Evolutionary conservation across 2,797 vertebrate species (phyloP).

Genomic region (Paedocypris micromegethes): DNA sequence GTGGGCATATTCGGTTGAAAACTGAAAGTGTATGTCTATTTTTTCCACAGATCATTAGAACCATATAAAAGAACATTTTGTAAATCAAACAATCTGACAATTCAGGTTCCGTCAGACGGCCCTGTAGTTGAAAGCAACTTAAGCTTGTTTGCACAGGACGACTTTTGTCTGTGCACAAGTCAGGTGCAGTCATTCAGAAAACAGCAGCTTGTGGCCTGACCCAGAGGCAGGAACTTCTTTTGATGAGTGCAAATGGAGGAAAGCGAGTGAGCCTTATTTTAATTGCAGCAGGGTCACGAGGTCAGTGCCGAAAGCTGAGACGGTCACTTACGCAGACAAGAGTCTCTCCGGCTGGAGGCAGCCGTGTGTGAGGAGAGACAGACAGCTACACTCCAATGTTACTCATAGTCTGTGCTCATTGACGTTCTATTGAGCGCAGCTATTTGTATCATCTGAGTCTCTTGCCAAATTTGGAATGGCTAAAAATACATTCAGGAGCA

Average conservation of each 20-base stretch:
- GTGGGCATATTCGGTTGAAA: no score
- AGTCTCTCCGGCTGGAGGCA: constrained; percentile 7
- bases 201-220: constrained; percentile 7
- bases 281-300: constrained; percentile 28
- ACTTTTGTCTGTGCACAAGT: constrained; percentile 3
- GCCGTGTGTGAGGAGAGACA: constrained; percentile 18
- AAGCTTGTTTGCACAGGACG: constrained; percentile 5
- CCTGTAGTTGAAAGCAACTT: neutral
- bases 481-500: constrained; percentile 21
- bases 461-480: neutral
- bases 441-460: constrained; percentile 20
- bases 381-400: constrained; percentile 16
- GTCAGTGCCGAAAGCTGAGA: constrained; percentile 14
- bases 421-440: constrained; percentile 6
- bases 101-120: no score
- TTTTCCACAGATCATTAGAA: no score
- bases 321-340: neutral
- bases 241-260: constrained; percentile 18
- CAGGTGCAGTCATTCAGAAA: constrained; percentile 23
- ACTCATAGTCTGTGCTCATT: constrained; percentile 21
- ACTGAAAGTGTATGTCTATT: no score
- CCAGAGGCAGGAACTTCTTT: constrained; percentile 23
- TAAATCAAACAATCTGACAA: no score
- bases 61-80: no score
- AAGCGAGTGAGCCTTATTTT: constrained; percentile 30